Evolutionary conservation across 2,113 vertebrate genomes (phyloP).

Genomic region (Zosterops lateralis): DNA sequence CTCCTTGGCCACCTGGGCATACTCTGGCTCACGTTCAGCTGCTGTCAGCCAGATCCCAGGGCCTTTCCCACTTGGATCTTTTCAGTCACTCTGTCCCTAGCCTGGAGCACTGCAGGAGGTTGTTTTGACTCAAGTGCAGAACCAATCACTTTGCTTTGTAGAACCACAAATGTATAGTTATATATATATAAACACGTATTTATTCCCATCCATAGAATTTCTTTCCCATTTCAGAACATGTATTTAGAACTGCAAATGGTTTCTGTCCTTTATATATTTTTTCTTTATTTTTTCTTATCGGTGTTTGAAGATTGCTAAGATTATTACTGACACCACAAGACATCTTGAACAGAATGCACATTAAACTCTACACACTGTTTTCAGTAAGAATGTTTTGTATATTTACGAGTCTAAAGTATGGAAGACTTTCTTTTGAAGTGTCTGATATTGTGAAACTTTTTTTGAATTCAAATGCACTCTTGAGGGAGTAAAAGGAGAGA

Average conservation of each 20-base stretch:
- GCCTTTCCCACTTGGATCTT: neutral
- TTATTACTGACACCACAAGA: neutral
- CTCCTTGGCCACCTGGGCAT: neutral
- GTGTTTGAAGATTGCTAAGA: neutral
- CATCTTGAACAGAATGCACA: neutral
- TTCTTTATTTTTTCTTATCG: neutral
- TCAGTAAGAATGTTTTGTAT: neutral
- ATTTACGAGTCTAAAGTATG: neutral
- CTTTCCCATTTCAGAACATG: neutral
- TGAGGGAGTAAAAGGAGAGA: neutral
- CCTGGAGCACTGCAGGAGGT: fast-evolving
- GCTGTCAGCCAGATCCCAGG: neutral
- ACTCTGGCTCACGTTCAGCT: fast-evolving
- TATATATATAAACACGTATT: neutral
- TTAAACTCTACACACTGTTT: neutral
- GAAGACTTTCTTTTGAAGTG: neutral
- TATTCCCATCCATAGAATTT: neutral
- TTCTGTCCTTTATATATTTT: neutral
- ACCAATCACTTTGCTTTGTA: neutral
- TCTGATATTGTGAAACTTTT: neutral
- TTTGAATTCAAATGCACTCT: neutral
- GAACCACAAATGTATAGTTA: neutral
- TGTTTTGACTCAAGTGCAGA: neutral
- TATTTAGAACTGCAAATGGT: neutral
- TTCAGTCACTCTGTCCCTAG: neutral